A percentile compares a stretch with the other conserved stretches of the same genome.
Conservation (phyloP, 1,140 invertebrate species). For the Drosophila paulistorum region DNA sequence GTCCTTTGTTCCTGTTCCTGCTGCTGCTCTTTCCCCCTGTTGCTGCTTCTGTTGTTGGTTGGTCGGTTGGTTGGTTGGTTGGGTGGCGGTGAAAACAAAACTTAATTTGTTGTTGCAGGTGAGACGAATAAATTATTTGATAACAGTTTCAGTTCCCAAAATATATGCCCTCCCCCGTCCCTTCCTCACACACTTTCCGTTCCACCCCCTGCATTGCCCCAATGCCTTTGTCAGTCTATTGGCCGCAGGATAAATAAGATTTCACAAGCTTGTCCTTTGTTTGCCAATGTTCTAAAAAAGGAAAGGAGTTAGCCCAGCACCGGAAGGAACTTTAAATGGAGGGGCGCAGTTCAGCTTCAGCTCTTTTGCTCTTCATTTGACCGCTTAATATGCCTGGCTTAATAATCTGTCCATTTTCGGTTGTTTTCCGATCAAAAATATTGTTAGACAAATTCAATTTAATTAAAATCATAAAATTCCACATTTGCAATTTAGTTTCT, state of each 20-base stretch:
- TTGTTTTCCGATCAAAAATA: conserved; percentile 56
- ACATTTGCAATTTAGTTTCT: conserved; percentile 1
- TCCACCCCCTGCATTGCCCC: background rate
- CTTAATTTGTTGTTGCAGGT: conserved; percentile 80
- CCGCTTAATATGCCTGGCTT: conserved; percentile 58
- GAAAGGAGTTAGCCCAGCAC: background rate
- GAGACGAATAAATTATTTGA: conserved; percentile 81
- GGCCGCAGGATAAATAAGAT: conserved; percentile 69
- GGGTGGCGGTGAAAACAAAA: conserved; percentile 53
- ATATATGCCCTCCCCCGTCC: background rate
- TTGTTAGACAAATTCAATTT: conserved; percentile 52
- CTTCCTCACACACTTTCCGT: too few relatives aligned
- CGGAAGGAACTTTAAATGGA: background rate
- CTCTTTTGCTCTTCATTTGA: background rate
- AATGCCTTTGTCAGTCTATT: conserved; percentile 16
- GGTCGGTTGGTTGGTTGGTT: background rate
- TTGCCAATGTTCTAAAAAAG: conserved; percentile 35
- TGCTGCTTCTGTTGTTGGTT: conserved; percentile 5
- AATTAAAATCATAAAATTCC: conserved; percentile 9
- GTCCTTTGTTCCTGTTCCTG: conserved; percentile 44
- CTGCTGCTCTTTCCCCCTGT: conserved; percentile 12
- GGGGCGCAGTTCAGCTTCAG: background rate
- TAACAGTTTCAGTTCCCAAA: conserved; percentile 61
- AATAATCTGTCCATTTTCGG: conserved; percentile 63
- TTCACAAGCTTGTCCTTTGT: conserved; percentile 60